Percentiles rank a stretch among this genome's conserved stretches.
These are phyloP conservation scores for Conops quadrifasciatus DNA, from an alignment of 2,888 invertebrate genomes.

Conservation along the genomic window DNA sequence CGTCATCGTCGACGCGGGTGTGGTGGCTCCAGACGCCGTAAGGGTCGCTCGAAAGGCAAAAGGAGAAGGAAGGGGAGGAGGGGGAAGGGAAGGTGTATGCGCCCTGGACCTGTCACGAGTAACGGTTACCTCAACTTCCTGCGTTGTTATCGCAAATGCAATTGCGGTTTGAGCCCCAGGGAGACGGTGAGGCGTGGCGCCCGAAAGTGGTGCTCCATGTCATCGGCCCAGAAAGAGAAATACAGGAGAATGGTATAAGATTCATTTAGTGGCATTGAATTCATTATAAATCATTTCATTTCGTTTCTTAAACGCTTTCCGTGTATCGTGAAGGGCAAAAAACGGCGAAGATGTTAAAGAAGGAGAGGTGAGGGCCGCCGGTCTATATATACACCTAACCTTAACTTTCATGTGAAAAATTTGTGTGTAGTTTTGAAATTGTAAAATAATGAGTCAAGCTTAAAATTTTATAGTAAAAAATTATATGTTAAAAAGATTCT, in stretches of 20 bases:
- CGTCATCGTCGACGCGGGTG: too few relatives aligned
- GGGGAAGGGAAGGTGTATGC: constrained; percentile 37
- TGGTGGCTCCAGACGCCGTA: too few relatives aligned
- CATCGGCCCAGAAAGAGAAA: constrained; percentile 37
- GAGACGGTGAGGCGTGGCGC: constrained; percentile 44
- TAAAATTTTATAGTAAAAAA: not conserved
- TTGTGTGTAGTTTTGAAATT: not conserved
- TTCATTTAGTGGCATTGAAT: too few relatives aligned
- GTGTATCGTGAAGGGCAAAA: not conserved
- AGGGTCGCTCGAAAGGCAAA: too few relatives aligned
- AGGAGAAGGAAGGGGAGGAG: too few relatives aligned
- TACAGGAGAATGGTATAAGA: constrained; percentile 43
- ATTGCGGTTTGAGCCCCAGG: constrained; percentile 42
- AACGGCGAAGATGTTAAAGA: too few relatives aligned
- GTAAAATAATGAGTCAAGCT: not conserved
- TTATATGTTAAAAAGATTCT: not conserved
- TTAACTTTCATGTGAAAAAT: not conserved
- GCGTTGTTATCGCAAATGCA: constrained; percentile 40
- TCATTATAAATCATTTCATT: not conserved
- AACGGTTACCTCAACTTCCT: constrained; percentile 47
- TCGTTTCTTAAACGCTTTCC: constrained; percentile 12
- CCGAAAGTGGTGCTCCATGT: constrained; percentile 44
- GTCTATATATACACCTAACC: too few relatives aligned
- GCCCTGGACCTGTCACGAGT: constrained; percentile 42
- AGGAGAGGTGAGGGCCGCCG: too few relatives aligned